Evolutionary conservation across 2,113 vertebrate species (phyloP).

Genomic region (Octodon degus): DNA sequence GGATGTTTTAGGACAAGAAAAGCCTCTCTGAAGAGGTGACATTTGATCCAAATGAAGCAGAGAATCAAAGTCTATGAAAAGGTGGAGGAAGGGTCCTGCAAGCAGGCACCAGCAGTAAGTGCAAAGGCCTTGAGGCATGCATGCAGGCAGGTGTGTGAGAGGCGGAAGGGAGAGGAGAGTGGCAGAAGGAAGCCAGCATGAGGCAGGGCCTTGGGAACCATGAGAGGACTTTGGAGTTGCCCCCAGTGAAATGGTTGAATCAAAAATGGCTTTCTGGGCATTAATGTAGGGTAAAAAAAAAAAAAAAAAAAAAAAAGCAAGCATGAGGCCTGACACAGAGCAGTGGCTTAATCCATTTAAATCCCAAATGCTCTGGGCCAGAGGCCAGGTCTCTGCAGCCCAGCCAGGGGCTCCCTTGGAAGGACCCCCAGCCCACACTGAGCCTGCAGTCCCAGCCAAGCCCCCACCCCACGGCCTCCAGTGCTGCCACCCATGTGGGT

Average conservation of each 20-base stretch:
- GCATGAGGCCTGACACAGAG: neutral
- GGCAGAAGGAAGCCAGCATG: neutral
- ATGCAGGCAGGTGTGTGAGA: neutral
- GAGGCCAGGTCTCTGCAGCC: neutral
- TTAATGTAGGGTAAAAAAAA: neutral
- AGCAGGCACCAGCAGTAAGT: neutral
- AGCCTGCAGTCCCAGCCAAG: neutral
- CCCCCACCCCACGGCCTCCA: rapidly evolving
- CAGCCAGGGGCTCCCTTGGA: neutral
- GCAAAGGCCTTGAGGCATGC: neutral
- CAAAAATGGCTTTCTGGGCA: neutral
- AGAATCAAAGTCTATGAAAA: neutral
- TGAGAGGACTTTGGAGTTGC: neutral
- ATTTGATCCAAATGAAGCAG: neutral
- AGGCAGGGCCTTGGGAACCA: neutral
- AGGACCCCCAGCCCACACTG: neutral
- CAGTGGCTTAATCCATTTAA: neutral
- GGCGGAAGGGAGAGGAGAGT: neutral
- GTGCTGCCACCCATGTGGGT: neutral
- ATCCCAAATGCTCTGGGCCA: neutral
- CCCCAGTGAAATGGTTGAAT: neutral
- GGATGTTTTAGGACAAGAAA: neutral
- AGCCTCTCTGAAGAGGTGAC: neutral
- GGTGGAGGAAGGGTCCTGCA: neutral
- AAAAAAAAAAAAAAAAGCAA: neutral